phyloP scores from a whole-genome alignment of 1,140 invertebrate species.

The Drosophila orena region DNA sequence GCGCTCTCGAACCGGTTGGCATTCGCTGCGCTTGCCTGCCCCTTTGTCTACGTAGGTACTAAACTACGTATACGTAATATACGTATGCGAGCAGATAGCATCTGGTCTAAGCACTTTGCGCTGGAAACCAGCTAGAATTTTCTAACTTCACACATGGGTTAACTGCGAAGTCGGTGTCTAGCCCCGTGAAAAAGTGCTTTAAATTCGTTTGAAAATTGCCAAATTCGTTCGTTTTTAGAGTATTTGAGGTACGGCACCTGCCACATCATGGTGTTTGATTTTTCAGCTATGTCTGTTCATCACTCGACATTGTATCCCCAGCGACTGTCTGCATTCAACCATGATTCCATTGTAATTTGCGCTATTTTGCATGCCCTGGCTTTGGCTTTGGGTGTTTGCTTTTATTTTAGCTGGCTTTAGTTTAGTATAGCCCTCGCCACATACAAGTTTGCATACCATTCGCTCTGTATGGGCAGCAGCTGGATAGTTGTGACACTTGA shows the following conservation, averaged over 20 bases:
- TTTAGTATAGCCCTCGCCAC: constrained; percentile 21
- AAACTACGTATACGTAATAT: constrained; percentile 44
- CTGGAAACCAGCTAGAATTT: constrained; percentile 28
- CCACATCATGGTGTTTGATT: constrained; percentile 39
- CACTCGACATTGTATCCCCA: constrained; percentile 20
- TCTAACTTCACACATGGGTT: constrained; percentile 30
- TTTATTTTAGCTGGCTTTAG: constrained; percentile 29
- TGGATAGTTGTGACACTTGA: constrained; percentile 64
- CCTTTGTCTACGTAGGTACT: constrained; percentile 12
- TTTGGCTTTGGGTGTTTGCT: constrained; percentile 42
- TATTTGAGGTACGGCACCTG: constrained; percentile 29
- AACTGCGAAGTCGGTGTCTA: constrained; percentile 5
- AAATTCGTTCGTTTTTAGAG: constrained; percentile 25
- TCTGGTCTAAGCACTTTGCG: constrained; percentile 37
- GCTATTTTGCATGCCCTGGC: constrained; percentile 66
- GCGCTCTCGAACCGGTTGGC: constrained; percentile 46
- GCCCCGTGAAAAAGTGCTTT: background rate
- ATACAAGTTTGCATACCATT: constrained; percentile 1
- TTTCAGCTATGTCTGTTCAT: constrained; percentile 49
- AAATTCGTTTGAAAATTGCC: constrained; percentile 22
- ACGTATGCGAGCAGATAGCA: constrained; percentile 50
- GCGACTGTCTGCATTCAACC: constrained; percentile 67
- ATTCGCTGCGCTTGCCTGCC: constrained; percentile 57
- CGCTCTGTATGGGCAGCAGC: constrained; percentile 12
- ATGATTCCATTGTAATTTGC: constrained; percentile 75